Percentiles rank a stretch among this genome's conserved stretches.
These are phyloP conservation scores for Orchestia grillus DNA, from an alignment of 1,140 invertebrate genomes.

Conservation along the genomic window DNA sequence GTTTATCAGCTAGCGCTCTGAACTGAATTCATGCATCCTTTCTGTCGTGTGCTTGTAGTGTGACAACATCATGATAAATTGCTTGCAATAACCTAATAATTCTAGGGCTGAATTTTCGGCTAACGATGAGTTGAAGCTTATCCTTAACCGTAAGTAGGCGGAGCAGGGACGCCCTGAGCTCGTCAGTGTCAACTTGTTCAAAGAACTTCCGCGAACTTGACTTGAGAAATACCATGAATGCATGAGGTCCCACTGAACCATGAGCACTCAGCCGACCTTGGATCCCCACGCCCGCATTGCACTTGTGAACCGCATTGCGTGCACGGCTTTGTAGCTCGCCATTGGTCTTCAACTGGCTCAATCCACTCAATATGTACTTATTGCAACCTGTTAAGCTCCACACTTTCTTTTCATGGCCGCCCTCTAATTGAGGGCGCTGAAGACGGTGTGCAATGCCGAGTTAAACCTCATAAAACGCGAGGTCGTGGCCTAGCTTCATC, in stretches of 20 bases:
- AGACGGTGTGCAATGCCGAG: neutral
- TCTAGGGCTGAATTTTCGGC: neutral
- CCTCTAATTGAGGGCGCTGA: neutral
- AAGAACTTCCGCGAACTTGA: neutral
- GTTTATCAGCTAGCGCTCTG: neutral
- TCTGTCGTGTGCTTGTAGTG: neutral
- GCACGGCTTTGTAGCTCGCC: neutral
- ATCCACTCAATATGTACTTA: neutral
- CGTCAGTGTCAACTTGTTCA: neutral
- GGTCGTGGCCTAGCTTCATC: neutral
- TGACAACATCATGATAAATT: neutral
- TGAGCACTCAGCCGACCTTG: neutral
- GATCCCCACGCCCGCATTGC: neutral
- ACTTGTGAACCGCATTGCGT: neutral
- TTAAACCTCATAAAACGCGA: neutral
- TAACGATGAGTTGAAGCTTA: neutral
- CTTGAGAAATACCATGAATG: neutral
- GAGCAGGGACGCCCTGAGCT: neutral
- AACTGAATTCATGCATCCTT: neutral
- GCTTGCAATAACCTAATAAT: neutral
- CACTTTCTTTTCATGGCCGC: neutral
- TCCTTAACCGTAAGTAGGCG: neutral
- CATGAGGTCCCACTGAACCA: neutral
- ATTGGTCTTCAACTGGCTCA: constrained; percentile 11
- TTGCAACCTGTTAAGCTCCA: constrained; percentile 7